Evolutionary conservation across 2,797 vertebrate genomes (phyloP).

Genomic region (Rhynchotus rufescens): DNA sequence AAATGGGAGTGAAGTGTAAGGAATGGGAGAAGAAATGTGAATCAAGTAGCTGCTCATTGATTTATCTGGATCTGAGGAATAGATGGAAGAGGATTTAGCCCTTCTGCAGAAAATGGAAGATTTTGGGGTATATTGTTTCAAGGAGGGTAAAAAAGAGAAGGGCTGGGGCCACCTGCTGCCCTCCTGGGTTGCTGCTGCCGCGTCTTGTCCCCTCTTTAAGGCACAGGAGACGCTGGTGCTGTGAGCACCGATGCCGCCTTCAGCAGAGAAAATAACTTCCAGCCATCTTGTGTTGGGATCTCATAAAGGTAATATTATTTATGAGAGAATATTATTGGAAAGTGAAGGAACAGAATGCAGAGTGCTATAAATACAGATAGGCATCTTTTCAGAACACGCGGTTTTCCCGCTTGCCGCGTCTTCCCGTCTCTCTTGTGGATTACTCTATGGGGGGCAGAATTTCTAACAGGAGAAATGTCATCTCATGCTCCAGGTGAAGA

Average conservation of each 20-base stretch:
- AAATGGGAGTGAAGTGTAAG: not conserved
- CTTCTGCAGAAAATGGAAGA: not conserved
- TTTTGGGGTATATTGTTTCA: not conserved
- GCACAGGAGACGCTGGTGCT: not conserved
- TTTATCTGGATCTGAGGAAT: not conserved
- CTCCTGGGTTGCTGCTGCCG: not conserved
- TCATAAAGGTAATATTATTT: not conserved
- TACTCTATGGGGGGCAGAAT: not conserved
- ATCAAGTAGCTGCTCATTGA: fast-evolving
- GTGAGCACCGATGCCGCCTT: not conserved
- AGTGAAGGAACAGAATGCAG: not conserved
- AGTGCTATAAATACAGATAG: not conserved
- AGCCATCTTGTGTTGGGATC: not conserved
- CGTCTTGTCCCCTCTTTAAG: not conserved
- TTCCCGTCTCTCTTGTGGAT: not conserved
- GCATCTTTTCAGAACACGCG: not conserved
- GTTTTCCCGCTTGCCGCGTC: not conserved
- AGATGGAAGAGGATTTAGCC: not conserved
- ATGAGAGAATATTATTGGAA: not conserved
- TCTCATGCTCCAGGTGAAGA: fast-evolving
- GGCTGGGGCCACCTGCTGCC: not conserved
- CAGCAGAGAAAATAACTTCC: not conserved
- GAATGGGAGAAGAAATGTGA: not conserved
- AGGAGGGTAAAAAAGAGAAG: not conserved
- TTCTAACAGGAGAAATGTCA: not conserved